A percentile compares a stretch with the other conserved stretches of the same genome.
These are phyloP conservation scores for Mugil cephalus DNA, from an alignment of 2,113 vertebrate genomes.

Conservation along the genomic window DNA sequence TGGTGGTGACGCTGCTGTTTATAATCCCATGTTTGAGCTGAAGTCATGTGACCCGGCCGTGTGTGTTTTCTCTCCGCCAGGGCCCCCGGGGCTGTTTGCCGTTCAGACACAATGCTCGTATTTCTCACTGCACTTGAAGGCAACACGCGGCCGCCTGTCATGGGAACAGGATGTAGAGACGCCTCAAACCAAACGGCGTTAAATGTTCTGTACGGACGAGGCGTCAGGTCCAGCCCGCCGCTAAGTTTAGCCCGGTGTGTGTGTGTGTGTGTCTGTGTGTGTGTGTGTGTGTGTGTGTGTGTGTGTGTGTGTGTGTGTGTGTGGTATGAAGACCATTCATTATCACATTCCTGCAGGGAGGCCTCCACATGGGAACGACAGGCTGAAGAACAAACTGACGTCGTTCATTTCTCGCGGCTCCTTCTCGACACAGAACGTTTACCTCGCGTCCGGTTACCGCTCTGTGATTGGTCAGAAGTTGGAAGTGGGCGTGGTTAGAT, in stretches of 20 bases:
- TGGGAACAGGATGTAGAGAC: slow-evolving; percentile 28
- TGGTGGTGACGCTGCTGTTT: no score
- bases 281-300: slow-evolving; percentile 41
- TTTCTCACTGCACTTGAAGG: slow-evolving; percentile 36
- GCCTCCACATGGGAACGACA: slow-evolving; percentile 33
- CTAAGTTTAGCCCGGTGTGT: slow-evolving; percentile 64
- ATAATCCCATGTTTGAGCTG: no score
- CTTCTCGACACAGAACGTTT: no score
- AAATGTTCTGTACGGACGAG: slow-evolving; percentile 28
- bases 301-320: slow-evolving; percentile 32
- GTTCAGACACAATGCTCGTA: no score
- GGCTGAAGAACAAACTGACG: no score
- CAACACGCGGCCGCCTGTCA: neutral
- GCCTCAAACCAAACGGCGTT: neutral
- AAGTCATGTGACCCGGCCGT: no score
- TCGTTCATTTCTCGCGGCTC: no score
- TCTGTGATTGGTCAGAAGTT: no score
- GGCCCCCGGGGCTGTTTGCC: neutral
- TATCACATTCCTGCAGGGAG: slow-evolving; percentile 69
- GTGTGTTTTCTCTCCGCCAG: neutral
- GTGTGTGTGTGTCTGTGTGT: slow-evolving; percentile 29
- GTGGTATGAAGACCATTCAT: slow-evolving; percentile 59
- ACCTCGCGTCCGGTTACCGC: no score
- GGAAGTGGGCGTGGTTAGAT: no score
- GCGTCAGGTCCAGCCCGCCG: slow-evolving; percentile 20